Evolutionary conservation across 2,797 vertebrate genomes (phyloP), one percentile per base, ranked within the genome.

Genomic region (Microcaecilia unicolor): DNA sequence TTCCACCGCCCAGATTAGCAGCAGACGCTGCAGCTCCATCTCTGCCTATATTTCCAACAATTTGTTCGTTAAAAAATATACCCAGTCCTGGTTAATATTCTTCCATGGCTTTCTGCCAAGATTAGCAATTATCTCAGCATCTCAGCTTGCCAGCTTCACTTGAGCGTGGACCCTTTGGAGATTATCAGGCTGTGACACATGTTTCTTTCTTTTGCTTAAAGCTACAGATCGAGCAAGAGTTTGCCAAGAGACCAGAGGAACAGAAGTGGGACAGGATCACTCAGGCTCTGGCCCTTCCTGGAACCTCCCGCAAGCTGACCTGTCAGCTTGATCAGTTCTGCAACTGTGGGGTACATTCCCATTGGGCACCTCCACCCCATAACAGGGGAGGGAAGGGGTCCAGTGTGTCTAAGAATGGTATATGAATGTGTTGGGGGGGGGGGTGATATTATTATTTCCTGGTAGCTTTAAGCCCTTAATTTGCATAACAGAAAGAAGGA

Each of bases 161-260:
- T 62, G 58, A 64, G 69, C 65, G 62, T 49, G 58, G 65, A 13
- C 51, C 41, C 58, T 58, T 44, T 2, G 48, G 56, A 67, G 56
- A 67, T 70, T 70, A 67, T 72, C 69, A 67, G 56, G 63, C 51
- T 59, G 64, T 54, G 56, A 65, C 68, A 67, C 63, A 67, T 64
- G 63, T 63, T 63, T 16, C 1, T 28, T 58, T 57, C 62, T 60
- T 57, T 44, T 51, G 41, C 68, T 62, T 63, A 58, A 18, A 56
- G 67, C 40, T 56, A 40, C 48, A 28, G 41, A 62, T 36, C 56
- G 65, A 62, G 44, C 32, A 10, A 65, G 65, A 57, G 66, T 41
- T 27, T 47, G 49, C 41, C 36, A 10, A 58, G 48, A 2, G 64
- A 65, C 64, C 32, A 59, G 52, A 64, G 64, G 43, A 60, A 52